Evolutionary conservation across 2,888 invertebrate species (phyloP), one percentile per base, ranked within the genome.

Genomic region (Ectemnius lituratus): DNA sequence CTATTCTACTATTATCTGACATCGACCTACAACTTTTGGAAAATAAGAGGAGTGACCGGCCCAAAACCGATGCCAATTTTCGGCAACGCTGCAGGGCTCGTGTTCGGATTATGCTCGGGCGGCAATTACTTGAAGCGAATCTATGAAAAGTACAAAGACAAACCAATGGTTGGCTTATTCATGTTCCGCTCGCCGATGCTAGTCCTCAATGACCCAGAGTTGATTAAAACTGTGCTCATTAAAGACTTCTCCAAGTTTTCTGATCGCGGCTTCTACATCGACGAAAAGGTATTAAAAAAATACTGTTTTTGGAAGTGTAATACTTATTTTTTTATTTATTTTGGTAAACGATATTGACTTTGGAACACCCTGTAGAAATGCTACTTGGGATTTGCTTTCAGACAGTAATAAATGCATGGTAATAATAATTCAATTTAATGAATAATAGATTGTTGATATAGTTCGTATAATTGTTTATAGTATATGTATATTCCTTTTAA

Each of bases 21-120:
- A 6, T 88, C 88, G 83, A 89, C 88, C 28, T 91, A 86, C 68
- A 75, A 83, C 37, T 90, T 89, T 72, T 92, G 92, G 92, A 86
- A 88, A 45, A 89, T 87, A 59, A 86, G 85, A 0, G 86, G 87
- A 0, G 87, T 92, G 0, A 85, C 86, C 0, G 90, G 90, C 8
- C 91, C 91, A 0, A 80, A 83, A 62, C 91, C 92, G 0, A 69
- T 63, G 1, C 60, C 87, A 0, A 72, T 91, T 0, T 82, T 88
- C 4, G 92, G 92, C 0, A 92, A 89, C 70, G 85, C 90, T 49
- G 88, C 88, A 0, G 80, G 77, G 0, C 5, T 83, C 2, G 69
- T 86, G 14, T 49, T 85, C 0, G 49, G 66, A 1, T 71, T 45
- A 56, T 62, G 18, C 14, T 66, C 76, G 1, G 5, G 72, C 18